These are phyloP conservation scores for Monopis laevigella DNA, from an alignment of 2,888 invertebrate species.

Conservation along the genomic window DNA sequence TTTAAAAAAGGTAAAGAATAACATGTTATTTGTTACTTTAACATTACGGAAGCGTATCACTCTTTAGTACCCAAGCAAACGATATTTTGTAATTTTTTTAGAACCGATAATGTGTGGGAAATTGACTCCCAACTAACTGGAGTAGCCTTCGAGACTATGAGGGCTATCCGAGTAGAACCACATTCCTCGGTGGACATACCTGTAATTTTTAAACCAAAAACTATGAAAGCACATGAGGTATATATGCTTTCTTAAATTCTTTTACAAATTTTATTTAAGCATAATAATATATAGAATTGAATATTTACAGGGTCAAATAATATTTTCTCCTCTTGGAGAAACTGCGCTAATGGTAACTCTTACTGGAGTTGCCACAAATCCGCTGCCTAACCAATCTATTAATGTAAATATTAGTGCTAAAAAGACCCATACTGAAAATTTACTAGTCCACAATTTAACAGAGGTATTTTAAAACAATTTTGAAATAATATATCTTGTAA, in stretches of 20 bases:
- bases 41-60: too few species aligned
- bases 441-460: slow-evolving; percentile 47
- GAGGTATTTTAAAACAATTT: too few species aligned
- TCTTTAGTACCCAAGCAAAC: too few species aligned
- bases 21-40: too few species aligned
- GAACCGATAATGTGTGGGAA: slow-evolving; percentile 52
- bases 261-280: too few species aligned
- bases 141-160: slow-evolving; percentile 35
- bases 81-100: slow-evolving; percentile 25
- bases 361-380: slow-evolving; percentile 34
- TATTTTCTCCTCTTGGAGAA: slow-evolving; percentile 52
- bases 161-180: slow-evolving; percentile 45
- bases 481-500: too few species aligned
- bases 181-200: slow-evolving; percentile 48
- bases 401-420: slow-evolving; percentile 38
- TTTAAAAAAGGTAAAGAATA: too few species aligned
- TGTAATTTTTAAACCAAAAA: slow-evolving; percentile 47
- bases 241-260: slow-evolving; percentile 11
- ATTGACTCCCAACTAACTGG: slow-evolving; percentile 43
- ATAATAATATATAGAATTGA: too few species aligned
- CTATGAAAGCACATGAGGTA: slow-evolving; percentile 48
- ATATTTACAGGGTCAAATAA: slow-evolving; percentile 35
- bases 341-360: slow-evolving; percentile 40
- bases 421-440: slow-evolving; percentile 33
- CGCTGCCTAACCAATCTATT: slow-evolving; percentile 44